phyloP scores from a whole-genome alignment of 2,797 vertebrate species.

The Argentina silus region DNA sequence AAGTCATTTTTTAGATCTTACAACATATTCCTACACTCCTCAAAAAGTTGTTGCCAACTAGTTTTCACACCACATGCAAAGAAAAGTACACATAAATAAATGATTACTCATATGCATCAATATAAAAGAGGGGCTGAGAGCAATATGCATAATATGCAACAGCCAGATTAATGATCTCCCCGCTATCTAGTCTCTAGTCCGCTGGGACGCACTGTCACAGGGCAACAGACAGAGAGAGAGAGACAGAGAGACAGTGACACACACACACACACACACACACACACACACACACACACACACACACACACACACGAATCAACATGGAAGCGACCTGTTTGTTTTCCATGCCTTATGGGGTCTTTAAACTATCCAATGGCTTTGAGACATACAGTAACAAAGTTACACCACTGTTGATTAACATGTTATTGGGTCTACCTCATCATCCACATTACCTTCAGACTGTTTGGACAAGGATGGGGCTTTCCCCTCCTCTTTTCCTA shows the following conservation, averaged over 20 bases:
- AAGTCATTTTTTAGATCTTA: slow-evolving; percentile 6
- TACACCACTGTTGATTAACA: neutral
- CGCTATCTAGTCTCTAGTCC: slow-evolving; percentile 26
- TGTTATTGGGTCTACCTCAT: too few relatives aligned
- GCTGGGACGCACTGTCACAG: slow-evolving; percentile 44
- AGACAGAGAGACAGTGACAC: slow-evolving; percentile 43
- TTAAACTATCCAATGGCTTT: neutral
- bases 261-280: slow-evolving; percentile 26
- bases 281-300: neutral
- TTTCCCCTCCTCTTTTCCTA: slow-evolving; percentile 25
- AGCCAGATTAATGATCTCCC: slow-evolving; percentile 29
- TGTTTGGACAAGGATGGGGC: neutral
- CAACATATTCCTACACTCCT: neutral
- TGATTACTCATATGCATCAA: slow-evolving; percentile 21
- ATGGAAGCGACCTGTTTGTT: slow-evolving; percentile 50
- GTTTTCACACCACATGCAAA: slow-evolving; percentile 4
- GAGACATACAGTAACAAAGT: slow-evolving; percentile 22
- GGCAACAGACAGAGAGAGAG: slow-evolving; percentile 40
- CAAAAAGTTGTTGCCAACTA: neutral
- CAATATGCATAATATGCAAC: slow-evolving; percentile 26
- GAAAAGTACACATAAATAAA: slow-evolving; percentile 20
- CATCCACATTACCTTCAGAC: neutral
- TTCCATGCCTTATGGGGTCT: slow-evolving; percentile 26
- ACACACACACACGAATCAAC: neutral
- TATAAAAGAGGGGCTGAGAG: slow-evolving; percentile 4